Base-by-base conservation (phyloP, 1,140 invertebrate genomes). In the Eriosoma lanigerum region DNA sequence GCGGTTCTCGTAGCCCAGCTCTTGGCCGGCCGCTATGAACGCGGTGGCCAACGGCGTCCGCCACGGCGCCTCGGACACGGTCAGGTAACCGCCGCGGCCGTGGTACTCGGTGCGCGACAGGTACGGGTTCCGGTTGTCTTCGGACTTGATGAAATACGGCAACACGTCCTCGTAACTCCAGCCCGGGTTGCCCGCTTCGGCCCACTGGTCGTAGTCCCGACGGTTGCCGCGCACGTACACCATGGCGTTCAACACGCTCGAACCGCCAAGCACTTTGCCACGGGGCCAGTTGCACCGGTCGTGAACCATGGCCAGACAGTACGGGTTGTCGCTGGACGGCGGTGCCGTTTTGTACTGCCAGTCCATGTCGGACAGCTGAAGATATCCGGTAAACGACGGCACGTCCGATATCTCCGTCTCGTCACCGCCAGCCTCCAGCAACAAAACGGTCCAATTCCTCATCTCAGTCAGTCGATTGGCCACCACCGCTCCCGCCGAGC, bases 241-340 rank as follows among this genome's bases (percentile, higher is more conserved):
- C 95, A 97, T 97, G 1, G 95, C 95, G 86, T 98, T 98, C 1
- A 98, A 89, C 0, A 96, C 95, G 64, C 94, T 96, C 44, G 94
- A 94, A 17, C 97, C 97, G n/a, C 96, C 96, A 17, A 96, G 88
- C 4, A 96, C 93, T 85, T 93, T 94, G 29, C 94, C 94, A 80
- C 94, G 87, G 1, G 95, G 93, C 93, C 94, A 95, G 85, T 94
- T 93, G 84, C 94, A 95, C 38, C 93, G 88, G 84, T 94, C 92
- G 0, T 91, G 93, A 50, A 91, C 89, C 93, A 94, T 94, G 1
- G 92, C 93, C 70, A 93, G 88, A 83, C 93, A 94, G 85, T 94
- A 94, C 1, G 90, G 88, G 12, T 91, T 83, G 15, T 85, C 83
- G 13, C 82, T 72, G 1, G 82, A 88, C 78, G 93, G 94, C 0